Conservation (phyloP, 2,888 invertebrate genomes). For the Acanthosepion pharaonis region DNA sequence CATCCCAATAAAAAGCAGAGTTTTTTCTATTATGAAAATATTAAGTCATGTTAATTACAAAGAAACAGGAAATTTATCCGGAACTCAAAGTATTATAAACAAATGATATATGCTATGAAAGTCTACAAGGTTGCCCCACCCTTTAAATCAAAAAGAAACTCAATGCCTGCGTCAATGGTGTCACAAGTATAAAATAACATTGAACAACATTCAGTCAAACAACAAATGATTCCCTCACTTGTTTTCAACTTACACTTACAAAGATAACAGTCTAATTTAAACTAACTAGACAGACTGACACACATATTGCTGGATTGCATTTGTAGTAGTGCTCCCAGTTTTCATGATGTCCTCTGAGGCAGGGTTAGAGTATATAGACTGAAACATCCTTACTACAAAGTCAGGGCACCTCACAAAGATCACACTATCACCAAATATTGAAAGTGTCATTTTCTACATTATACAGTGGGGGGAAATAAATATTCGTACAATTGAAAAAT, state of each 20-base stretch:
- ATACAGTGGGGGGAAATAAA: no score
- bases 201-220: neutral
- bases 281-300: no score
- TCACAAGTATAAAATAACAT: neutral
- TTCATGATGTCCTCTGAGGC: no score
- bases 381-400: no score
- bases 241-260: neutral
- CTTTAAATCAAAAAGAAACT: constrained; percentile 15
- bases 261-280: neutral
- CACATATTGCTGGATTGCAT: no score
- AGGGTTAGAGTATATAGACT: no score
- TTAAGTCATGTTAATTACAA: neutral
- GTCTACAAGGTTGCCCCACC: neutral
- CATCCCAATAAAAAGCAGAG: neutral
- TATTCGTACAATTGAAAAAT: no score
- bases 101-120: neutral
- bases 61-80: neutral
- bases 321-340: no score
- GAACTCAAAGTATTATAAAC: neutral
- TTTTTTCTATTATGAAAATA: neutral
- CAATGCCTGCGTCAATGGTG: neutral
- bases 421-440: no score
- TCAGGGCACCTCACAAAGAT: no score
- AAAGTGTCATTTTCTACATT: no score
- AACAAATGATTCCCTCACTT: neutral